Evolutionary conservation across 1,140 invertebrate genomes (phyloP), one percentile per base, ranked within the genome.

Genomic region (Pantala flavescens): DNA sequence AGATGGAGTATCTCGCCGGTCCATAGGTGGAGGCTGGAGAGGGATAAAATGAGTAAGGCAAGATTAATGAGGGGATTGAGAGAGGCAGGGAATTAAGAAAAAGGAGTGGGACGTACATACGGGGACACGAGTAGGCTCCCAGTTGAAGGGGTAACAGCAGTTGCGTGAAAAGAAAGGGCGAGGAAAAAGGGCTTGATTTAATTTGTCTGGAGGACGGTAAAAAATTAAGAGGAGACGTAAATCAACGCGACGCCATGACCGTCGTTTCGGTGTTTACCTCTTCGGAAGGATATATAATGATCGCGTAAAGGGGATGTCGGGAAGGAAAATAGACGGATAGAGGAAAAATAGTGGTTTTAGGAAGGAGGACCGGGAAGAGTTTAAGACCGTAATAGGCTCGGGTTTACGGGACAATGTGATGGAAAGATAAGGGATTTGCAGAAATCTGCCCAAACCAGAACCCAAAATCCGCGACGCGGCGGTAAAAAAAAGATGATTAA

Each of bases 61-160:
- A 63, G 49, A 63, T 63, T 63, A 63, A 63, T 63, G 49, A 63
- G 49, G n/a, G 49, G 49, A 63, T 63, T 63, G 49, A 63, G 49
- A 63, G 49, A 21, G 49, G 49, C n/a, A 5, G 49, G 12, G n/a
- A 63, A 63, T 63, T 63, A 63, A 63, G 49, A 63, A 63, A 63
- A 63, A 63, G 49, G n/a, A 63, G 49, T 7, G 49, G 16, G 12
- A 21, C 14, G 49, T 19, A 63, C 5, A 21, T 63, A 12, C n/a
- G 49, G 49, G 49, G 49, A 63, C n/a, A 63, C 16, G 49, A 12
- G 49, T 16, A 63, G 49, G 2, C 28, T 36, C 49, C 2, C 3
- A 21, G 49, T 19, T 63, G 49, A 21, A 63, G 49, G 49, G n/a
- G 49, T 5, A 36, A 36, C 28, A 36, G 49, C 14, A 21, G 49